phyloP scores from a whole-genome alignment of 2,888 invertebrate genomes.

The Acrocera orbiculus region DNA sequence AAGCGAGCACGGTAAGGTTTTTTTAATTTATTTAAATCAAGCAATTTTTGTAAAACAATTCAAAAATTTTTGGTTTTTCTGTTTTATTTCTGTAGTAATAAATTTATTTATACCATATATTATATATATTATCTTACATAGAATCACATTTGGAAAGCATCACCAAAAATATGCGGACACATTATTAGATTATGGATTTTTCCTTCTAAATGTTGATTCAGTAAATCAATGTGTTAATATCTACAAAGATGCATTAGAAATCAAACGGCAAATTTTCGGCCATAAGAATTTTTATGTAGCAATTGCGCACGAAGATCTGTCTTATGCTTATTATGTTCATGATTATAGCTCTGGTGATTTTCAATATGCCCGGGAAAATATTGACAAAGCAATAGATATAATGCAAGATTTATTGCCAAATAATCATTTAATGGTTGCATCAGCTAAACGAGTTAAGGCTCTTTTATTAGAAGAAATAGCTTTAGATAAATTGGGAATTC shows the following conservation, averaged over 20 bases:
- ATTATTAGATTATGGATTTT: constrained; percentile 78
- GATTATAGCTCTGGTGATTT: constrained; percentile 84
- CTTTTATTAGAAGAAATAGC: constrained; percentile 87
- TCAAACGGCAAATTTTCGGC: constrained; percentile 61
- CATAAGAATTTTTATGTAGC: constrained; percentile 76
- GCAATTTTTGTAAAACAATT: not conserved
- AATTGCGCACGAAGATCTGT: constrained; percentile 77
- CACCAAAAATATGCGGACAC: constrained; percentile 75
- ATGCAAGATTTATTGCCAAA: constrained; percentile 62
- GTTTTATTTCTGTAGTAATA: no score
- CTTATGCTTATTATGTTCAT: constrained; percentile 81
- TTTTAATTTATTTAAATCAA: not conserved
- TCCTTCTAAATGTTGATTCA: constrained; percentile 72
- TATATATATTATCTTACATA: constrained; percentile 11
- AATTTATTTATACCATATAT: not conserved
- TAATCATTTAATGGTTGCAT: constrained; percentile 72
- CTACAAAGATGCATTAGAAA: constrained; percentile 59
- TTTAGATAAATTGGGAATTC: constrained; percentile 46
- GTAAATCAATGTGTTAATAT: constrained; percentile 69
- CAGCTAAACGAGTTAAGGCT: constrained; percentile 81
- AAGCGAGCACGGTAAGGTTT: constrained; percentile 28
- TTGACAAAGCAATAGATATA: constrained; percentile 64
- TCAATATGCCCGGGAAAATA: constrained; percentile 62
- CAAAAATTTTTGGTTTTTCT: no score
- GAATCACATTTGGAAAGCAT: constrained; percentile 36